Conservation (phyloP, 2,888 invertebrate genomes). For the Caenorhabditis sp. region DNA sequence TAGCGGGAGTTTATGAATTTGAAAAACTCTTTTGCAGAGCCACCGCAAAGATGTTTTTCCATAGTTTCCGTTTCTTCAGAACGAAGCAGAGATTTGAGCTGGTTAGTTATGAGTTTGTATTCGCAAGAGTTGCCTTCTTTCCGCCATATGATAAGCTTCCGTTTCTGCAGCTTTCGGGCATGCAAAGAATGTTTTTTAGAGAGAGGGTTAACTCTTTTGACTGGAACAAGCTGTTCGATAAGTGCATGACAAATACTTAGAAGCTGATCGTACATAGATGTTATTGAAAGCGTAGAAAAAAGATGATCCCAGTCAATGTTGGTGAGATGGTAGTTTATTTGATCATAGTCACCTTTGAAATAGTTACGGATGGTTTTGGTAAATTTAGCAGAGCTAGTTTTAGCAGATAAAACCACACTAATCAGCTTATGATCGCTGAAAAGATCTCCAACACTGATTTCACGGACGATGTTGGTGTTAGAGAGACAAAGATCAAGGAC, state of each 20-base stretch:
- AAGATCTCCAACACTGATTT: no score
- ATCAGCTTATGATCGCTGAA: no score
- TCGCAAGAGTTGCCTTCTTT: background rate
- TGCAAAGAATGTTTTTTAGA: background rate
- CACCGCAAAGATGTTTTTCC: background rate
- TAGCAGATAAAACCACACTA: no score
- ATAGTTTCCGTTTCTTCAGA: background rate
- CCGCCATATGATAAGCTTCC: background rate
- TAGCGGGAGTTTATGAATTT: slow-evolving; percentile 17
- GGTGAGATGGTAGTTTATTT: background rate
- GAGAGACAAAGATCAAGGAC: no score
- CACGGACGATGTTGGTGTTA: no score
- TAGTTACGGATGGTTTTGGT: background rate
- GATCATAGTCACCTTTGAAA: background rate
- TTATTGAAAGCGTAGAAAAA: background rate
- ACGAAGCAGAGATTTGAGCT: background rate
- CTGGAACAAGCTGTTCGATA: background rate
- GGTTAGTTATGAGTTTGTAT: background rate
- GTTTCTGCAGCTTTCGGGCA: background rate
- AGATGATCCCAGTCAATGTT: background rate
- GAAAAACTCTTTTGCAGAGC: slow-evolving; percentile 8
- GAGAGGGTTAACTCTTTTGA: background rate
- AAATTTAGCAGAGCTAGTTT: no score
- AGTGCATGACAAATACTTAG: background rate
- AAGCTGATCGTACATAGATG: background rate